Conservation (phyloP, 1,140 invertebrate genomes). For the Lordiphosa stackelbergi region DNA sequence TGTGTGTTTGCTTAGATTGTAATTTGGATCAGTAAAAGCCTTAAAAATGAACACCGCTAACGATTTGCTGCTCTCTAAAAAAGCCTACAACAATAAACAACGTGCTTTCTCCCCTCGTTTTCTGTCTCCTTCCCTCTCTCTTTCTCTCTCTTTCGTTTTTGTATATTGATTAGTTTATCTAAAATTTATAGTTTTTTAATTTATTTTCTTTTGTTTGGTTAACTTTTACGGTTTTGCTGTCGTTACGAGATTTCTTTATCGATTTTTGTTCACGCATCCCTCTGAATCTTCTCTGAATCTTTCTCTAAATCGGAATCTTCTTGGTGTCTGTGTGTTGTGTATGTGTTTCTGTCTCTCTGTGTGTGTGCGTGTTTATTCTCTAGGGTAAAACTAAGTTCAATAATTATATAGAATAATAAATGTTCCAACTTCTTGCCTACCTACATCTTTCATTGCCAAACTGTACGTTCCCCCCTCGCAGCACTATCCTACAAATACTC, state of each 20-base stretch:
- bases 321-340: conserved; percentile 18
- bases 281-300: conserved; percentile 74
- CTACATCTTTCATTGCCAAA: conserved; percentile 11
- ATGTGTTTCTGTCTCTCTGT: conserved; percentile 12
- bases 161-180: conserved; percentile 13
- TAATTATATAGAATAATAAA: conserved; percentile 20
- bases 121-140: conserved; percentile 13
- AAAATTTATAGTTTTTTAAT: conserved; percentile 15
- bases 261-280: conserved; percentile 81
- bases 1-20: conserved; percentile 26
- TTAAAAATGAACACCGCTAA: conserved; percentile 73
- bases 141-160: conserved; percentile 10
- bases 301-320: conserved; percentile 21
- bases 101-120: no score
- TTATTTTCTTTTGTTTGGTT: conserved; percentile 28
- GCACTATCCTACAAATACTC: no score
- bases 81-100: no score
- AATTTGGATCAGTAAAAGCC: conserved; percentile 60
- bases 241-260: conserved; percentile 27
- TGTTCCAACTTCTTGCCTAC: conserved; percentile 3
- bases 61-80: conserved; percentile 47
- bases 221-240: conserved; percentile 34
- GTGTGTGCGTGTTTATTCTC: conserved; percentile 56
- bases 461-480: background rate
- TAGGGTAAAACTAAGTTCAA: conserved; percentile 45